Base-by-base conservation (phyloP, 2,113 vertebrate genomes). In the Shinisaurus crocodilurus region DNA sequence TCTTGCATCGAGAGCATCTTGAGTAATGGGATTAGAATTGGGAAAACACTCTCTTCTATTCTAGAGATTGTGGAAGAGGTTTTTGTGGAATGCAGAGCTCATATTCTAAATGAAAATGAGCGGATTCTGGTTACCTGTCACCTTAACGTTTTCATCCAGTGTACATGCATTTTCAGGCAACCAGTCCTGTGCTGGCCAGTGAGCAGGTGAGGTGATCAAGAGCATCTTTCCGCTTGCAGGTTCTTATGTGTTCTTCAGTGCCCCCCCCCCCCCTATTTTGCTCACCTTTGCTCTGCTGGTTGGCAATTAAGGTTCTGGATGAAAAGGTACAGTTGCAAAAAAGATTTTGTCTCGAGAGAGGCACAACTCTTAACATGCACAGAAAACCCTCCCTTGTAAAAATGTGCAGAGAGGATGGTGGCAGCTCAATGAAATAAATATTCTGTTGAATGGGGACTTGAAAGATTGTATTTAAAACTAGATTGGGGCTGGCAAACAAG, bases 281-380 rank as follows among this genome's bases (percentile, higher is more conserved):
- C 2, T 90, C 0, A 0, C 34, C 87, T 92, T 57, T 63, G 32
- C 0, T 60, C 77, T 63, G 76, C 2, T n/a, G 79, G 74, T 9
- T 37, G 82, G 65, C 87, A 90, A 67, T 95, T 87, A 29, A 88
- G 89, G 82, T 94, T 87, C 84, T 90, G 89, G 86, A 0, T 77
- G 69, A 94, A 87, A 45, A 76, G 88, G 60, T 82, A 0, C 72
- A 9, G 1, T 77, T 91, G 0, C 6, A 34, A 76, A 94, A 86
- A 40, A 70, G 74, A 70, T 90, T 5, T 88, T 43, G 48, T 69
- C 20, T 76, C 32, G 29, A 3, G 82, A 90, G 87, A n/a, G 48
- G 77, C 63, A 88, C 1, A 5, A 60, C 75, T 82, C 79, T 70
- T 32, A 3, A 54, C 40, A 2, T 0, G 7, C 0, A 2, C 5